Evolutionary conservation across 2,888 invertebrate genomes (phyloP).

Genomic region (Lepidonotus clava): DNA sequence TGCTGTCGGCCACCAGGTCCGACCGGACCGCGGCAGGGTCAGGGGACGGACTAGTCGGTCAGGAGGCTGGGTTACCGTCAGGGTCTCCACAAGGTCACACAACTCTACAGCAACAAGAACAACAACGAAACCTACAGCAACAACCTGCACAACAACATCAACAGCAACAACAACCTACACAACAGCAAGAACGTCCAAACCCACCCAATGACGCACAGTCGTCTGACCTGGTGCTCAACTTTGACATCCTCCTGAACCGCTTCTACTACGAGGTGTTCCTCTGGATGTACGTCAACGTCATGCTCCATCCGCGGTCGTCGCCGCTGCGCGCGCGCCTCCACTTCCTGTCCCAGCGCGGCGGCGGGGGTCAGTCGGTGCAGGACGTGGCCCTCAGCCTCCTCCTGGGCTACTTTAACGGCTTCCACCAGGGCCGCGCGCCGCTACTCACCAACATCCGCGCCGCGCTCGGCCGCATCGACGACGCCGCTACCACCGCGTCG

Average conservation of each 20-base stretch:
- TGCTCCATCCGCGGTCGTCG: slow-evolving; percentile 59
- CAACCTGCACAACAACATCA: neutral
- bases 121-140: neutral
- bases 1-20: neutral
- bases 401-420: slow-evolving; percentile 55
- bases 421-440: slow-evolving; percentile 44
- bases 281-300: slow-evolving; percentile 59
- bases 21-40: neutral
- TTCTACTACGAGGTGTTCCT: slow-evolving; percentile 62
- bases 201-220: neutral
- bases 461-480: neutral
- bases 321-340: slow-evolving; percentile 55
- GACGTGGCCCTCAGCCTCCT: slow-evolving; percentile 54
- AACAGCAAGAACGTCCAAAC: neutral
- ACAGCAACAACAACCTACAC: slow-evolving; percentile 2
- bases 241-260: slow-evolving; percentile 51
- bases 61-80: neutral
- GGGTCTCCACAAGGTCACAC: neutral
- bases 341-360: slow-evolving; percentile 34
- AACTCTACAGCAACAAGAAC: neutral
- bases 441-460: slow-evolving; percentile 11
- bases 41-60: neutral
- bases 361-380: slow-evolving; percentile 33
- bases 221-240: slow-evolving; percentile 26
- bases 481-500: neutral